phyloP scores from a whole-genome alignment of 2,888 invertebrate species.

The Drosophila parthenogenetica region DNA sequence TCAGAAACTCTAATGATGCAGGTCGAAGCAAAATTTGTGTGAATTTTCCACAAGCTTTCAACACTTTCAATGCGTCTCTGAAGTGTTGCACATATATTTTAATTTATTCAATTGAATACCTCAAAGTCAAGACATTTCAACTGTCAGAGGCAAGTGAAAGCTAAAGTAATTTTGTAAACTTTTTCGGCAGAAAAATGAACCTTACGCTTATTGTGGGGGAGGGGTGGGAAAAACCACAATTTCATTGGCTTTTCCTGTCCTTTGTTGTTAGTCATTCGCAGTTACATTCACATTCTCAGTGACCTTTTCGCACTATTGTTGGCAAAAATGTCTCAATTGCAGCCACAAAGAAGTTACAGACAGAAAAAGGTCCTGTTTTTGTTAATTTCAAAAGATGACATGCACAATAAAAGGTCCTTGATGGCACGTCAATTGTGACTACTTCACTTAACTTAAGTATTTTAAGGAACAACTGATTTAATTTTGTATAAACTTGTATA shows the following conservation, averaged over 20 bases:
- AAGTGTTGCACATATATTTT: constrained; percentile 17
- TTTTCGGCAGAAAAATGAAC: constrained; percentile 15
- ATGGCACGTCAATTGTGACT: background rate
- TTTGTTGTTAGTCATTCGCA: constrained; percentile 27
- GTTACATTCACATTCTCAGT: background rate
- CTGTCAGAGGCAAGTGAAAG: constrained; percentile 7
- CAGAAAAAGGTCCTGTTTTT: constrained; percentile 1
- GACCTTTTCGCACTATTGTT: constrained; percentile 9
- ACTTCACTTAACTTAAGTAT: background rate
- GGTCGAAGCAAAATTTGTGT: background rate
- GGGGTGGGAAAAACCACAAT: constrained; percentile 21
- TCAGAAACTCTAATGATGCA: constrained; percentile 8
- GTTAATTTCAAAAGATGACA: constrained; percentile 24
- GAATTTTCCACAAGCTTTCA: constrained; percentile 8
- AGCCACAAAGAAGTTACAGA: constrained; percentile 4
- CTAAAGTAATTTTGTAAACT: constrained; percentile 5
- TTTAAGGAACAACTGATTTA: background rate
- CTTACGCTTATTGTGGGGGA: constrained; percentile 25
- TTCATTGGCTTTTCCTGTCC: constrained; percentile 22
- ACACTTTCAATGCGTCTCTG: constrained; percentile 3
- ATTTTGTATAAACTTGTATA: no score
- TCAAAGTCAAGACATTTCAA: constrained; percentile 13
- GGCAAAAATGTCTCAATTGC: constrained; percentile 6
- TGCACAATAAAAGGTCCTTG: constrained; percentile 7
- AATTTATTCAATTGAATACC: constrained; percentile 24